Evolutionary conservation across 2,113 vertebrate genomes (phyloP), one percentile per base, ranked within the genome.

Genomic region (Macrotis lagotis): DNA sequence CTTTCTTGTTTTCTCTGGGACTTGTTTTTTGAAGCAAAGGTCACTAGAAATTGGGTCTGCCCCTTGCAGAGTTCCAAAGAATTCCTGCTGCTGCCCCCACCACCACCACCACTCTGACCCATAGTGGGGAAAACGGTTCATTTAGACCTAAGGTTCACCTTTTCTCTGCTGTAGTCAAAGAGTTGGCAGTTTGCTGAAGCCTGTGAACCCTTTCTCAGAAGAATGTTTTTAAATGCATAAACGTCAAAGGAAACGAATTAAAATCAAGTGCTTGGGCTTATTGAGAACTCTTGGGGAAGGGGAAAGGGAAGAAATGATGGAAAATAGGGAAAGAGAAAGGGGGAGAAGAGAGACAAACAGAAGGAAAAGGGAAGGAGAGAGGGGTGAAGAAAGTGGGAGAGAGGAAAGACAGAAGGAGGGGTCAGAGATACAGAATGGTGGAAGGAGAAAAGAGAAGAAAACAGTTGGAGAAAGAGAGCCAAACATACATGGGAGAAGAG

Each of bases 371-470:
- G 59, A 66, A n/a, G n/a, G 14, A 7, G 5, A 74, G 4, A 7
- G 5, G 16, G 37, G 14, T 3, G 14, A 6, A 44, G 11, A 74
- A 37, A 66, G 55, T 25, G 9, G 3, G 12, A n/a, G 8, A 55
- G 12, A 66, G 31, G 55, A 52, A 25, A 53, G 7, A 53, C 7
- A 53, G 52, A 9, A n/a, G 50, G 19, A 3, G 10, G 50, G 11
- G 19, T 14, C 11, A 50, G 50, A 51, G 50, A 51, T 51, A 14
- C 3, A 53, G 24, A 5, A 22, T 7, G n/a, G 55, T 37, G 37
- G 2, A n/a, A 22, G 12, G 6, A 1, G 14, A 11, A 19, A 11
- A n/a, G 37, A n/a, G 37, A n/a, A 7, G 3, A 0, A 31, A 26
- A 8, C 2, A 25, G 51, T n/a, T n/a, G n/a, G n/a, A n/a, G n/a